These are phyloP conservation scores for Platyrinchus mystaceus DNA, from an alignment of 2,797 vertebrate species.

Conservation along the genomic window DNA sequence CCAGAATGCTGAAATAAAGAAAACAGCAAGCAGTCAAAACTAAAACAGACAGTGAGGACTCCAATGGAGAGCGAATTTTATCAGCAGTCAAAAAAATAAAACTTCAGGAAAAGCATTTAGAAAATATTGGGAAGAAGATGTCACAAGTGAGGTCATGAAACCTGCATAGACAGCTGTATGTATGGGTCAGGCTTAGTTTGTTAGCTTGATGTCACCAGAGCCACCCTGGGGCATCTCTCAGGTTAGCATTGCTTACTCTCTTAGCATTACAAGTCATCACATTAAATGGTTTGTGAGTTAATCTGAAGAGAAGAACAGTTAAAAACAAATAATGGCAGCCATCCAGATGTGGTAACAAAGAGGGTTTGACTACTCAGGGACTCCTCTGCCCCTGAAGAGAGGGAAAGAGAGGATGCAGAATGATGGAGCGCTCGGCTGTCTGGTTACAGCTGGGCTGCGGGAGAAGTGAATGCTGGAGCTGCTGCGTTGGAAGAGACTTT, in stretches of 20 bases:
- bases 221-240: neutral
- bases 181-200: neutral
- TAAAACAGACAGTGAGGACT: neutral
- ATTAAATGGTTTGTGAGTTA: neutral
- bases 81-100: neutral
- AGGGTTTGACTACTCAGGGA: neutral
- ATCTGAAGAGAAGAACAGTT: neutral
- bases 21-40: neutral
- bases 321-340: neutral
- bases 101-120: neutral
- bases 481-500: neutral
- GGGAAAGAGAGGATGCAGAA: neutral
- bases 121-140: neutral
- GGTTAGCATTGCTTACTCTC: neutral
- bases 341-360: neutral
- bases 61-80: neutral
- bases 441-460: neutral
- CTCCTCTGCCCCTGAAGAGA: neutral
- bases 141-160: neutral
- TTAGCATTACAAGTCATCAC: accelerated
- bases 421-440: accelerated
- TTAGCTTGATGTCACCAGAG: neutral
- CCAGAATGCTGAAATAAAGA: neutral
- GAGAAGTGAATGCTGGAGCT: neutral
- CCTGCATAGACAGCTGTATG: neutral